Conservation (phyloP, 2,113 vertebrate genomes). For the Sprattus sprattus region DNA sequence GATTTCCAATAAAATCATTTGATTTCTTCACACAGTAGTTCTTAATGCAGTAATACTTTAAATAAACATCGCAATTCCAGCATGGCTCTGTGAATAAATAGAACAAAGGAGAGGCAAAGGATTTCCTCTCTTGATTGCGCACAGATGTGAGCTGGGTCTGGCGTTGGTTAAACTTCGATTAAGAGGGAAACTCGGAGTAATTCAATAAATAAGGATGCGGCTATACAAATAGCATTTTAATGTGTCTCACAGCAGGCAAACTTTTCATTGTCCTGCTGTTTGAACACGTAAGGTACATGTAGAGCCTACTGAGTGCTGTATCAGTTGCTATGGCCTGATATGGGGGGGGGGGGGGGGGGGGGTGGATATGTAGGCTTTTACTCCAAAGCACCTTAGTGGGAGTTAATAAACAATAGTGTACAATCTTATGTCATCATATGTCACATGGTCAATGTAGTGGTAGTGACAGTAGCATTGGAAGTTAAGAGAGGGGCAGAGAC, state of each 20-base stretch:
- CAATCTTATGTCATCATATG: not conserved
- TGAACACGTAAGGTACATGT: not conserved
- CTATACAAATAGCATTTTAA: constrained; percentile 68
- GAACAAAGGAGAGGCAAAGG: constrained; percentile 64
- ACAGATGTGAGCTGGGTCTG: constrained; percentile 75
- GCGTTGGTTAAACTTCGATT: constrained; percentile 70
- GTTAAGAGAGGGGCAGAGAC: not conserved
- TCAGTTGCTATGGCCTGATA: not conserved
- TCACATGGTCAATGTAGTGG: not conserved
- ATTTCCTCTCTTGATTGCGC: constrained; percentile 68
- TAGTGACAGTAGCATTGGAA: not conserved
- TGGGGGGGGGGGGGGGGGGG: not conserved
- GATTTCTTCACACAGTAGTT: constrained; percentile 67
- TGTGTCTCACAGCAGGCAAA: constrained; percentile 66
- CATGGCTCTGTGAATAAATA: constrained; percentile 68
- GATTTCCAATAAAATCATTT: constrained; percentile 52
- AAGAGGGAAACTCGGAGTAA: constrained; percentile 73
- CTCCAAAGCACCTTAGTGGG: not conserved
- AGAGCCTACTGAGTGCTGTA: too few relatives aligned
- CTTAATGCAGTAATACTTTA: constrained; percentile 70
- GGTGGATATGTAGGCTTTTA: not conserved
- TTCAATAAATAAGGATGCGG: constrained; percentile 74
- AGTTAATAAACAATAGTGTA: not conserved
- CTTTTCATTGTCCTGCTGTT: constrained; percentile 50
- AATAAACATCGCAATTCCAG: constrained; percentile 72